Conservation (phyloP, 2,113 vertebrate genomes). For the Sturnira hondurensis region DNA sequence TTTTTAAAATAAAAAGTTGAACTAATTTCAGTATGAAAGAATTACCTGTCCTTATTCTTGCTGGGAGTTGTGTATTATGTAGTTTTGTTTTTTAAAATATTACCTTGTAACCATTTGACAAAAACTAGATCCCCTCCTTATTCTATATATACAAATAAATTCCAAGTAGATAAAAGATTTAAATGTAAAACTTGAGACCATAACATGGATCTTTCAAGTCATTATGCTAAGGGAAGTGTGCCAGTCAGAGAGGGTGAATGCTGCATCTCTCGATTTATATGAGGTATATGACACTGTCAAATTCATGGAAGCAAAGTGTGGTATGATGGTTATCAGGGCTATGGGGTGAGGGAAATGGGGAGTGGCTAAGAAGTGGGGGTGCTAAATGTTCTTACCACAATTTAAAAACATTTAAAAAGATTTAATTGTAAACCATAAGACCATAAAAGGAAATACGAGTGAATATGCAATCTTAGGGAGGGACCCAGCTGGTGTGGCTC, state of each 20-base stretch:
- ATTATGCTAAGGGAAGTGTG: not conserved
- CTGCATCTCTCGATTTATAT: not conserved
- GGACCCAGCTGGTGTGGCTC: not conserved
- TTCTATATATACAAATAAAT: not conserved
- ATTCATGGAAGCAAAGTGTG: not conserved
- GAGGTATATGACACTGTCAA: not conserved
- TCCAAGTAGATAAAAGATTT: not conserved
- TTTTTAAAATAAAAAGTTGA: slow-evolving; percentile 3
- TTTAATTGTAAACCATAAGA: not conserved
- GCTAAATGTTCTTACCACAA: not conserved
- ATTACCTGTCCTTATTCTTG: not conserved
- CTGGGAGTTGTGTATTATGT: not conserved
- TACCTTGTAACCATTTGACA: not conserved
- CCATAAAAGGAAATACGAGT: not conserved
- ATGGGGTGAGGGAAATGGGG: not conserved
- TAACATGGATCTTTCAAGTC: not conserved
- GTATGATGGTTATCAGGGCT: not conserved
- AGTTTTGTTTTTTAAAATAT: not conserved
- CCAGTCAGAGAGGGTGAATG: not conserved
- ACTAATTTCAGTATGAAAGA: not conserved
- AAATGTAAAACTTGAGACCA: not conserved
- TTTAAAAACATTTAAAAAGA: not conserved
- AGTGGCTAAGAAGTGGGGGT: not conserved
- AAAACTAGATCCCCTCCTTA: not conserved
- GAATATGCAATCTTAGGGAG: not conserved